These are phyloP conservation scores for Nemotelus pantherinus DNA, from an alignment of 2,888 invertebrate species.

Conservation along the genomic window DNA sequence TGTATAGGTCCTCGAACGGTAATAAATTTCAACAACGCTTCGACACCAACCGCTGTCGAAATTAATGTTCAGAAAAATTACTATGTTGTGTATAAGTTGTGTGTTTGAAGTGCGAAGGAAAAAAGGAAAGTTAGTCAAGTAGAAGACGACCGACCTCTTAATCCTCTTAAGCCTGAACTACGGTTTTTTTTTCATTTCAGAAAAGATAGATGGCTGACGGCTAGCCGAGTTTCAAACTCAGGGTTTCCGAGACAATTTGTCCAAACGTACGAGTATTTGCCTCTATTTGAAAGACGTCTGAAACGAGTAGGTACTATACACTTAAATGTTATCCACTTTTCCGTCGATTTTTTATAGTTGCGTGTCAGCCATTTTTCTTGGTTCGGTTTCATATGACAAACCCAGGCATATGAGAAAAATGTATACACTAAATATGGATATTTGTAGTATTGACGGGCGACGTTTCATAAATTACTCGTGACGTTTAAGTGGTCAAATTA, in stretches of 20 bases:
- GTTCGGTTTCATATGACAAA: slow-evolving; percentile 43
- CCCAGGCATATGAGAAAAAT: slow-evolving; percentile 1
- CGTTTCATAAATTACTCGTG: slow-evolving; percentile 20
- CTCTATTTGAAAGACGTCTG: slow-evolving; percentile 1
- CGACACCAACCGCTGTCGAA: slow-evolving; percentile 45
- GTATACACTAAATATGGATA: background rate
- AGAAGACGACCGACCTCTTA: slow-evolving; percentile 44
- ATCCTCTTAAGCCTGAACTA: slow-evolving; percentile 47
- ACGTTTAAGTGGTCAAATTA: slow-evolving; percentile 31
- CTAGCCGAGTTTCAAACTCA: slow-evolving; percentile 33
- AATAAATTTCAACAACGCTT: slow-evolving; percentile 43
- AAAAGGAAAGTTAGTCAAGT: slow-evolving; percentile 45
- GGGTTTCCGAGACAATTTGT: slow-evolving; percentile 11
- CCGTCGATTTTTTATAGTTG: background rate
- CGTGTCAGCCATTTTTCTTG: background rate
- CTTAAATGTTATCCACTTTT: background rate
- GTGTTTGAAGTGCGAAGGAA: background rate
- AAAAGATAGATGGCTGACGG: slow-evolving; percentile 37
- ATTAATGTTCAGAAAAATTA: slow-evolving; percentile 42
- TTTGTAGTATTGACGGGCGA: slow-evolving; percentile 25
- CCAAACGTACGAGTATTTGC: slow-evolving; percentile 7
- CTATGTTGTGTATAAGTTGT: slow-evolving; percentile 14
- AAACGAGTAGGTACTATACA: background rate
- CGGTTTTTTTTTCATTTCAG: slow-evolving; percentile 25
- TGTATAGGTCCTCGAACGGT: slow-evolving; percentile 9